A percentile compares a stretch with the other conserved stretches of the same genome.
These are phyloP conservation scores for Cyphomyrus plagiostoma DNA, from an alignment of 2,113 vertebrate genomes.

Conservation along the genomic window DNA sequence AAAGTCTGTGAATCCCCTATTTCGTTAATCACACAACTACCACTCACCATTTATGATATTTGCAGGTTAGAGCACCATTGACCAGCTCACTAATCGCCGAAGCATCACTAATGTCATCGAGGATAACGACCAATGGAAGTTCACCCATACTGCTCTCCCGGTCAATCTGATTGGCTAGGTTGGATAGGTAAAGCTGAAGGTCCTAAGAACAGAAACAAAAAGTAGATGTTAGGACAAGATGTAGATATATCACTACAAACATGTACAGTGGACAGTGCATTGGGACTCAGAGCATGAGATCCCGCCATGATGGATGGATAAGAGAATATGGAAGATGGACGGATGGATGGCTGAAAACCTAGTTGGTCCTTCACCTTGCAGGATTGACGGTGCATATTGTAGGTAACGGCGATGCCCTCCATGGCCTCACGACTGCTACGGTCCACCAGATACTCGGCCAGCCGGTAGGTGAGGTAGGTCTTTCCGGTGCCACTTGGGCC, in stretches of 20 bases:
- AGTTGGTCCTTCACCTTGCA: slow-evolving; percentile 70
- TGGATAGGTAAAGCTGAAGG: slow-evolving; percentile 85
- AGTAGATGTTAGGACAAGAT: not conserved
- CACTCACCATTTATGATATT: slow-evolving; percentile 93
- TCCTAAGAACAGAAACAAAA: slow-evolving; percentile 62
- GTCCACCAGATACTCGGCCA: slow-evolving; percentile 86
- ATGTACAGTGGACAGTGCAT: not conserved
- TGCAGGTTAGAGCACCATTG: slow-evolving; percentile 91
- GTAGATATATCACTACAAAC: not conserved
- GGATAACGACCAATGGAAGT: slow-evolving; percentile 79
- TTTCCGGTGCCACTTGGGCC: slow-evolving; percentile 93
- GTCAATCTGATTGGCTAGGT: slow-evolving; percentile 91
- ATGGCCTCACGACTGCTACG: slow-evolving; percentile 69
- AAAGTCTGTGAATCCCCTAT: not conserved
- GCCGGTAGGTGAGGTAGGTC: slow-evolving; percentile 81
- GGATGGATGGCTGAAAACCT: not conserved
- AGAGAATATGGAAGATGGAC: not conserved
- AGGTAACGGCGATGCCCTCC: slow-evolving; percentile 72
- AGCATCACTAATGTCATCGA: slow-evolving; percentile 83
- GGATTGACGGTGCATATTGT: slow-evolving; percentile 93
- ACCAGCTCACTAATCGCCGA: slow-evolving; percentile 82
- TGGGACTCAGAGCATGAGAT: not conserved
- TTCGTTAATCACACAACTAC: not conserved
- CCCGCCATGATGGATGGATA: not conserved
- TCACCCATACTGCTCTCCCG: slow-evolving; percentile 74